Base-by-base conservation (phyloP, 2,797 vertebrate species). In the Orestias chungarensis region DNA sequence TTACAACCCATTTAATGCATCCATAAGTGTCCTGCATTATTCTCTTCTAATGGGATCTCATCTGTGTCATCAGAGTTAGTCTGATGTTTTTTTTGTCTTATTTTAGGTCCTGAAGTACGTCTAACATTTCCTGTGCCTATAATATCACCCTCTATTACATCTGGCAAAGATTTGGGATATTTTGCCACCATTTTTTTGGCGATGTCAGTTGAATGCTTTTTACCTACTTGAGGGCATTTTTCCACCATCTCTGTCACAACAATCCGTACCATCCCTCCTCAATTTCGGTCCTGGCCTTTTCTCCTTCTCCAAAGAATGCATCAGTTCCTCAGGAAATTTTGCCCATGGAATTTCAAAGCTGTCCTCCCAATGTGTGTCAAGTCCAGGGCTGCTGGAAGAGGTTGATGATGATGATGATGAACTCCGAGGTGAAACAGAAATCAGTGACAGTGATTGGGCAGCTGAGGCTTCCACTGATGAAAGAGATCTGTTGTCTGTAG, bases 1-100 rank as follows among this genome's bases (percentile, higher is more conserved):
- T 23, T 50, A 12, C n/a, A 50, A n/a, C 25, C 49, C 38, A 40
- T 40, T 40, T 25, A 50, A 50, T 25, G 49, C 23, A 50, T n/a
- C 9, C n/a, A n/a, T 50, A 25, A 11, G 23, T 47, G 20, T 47
- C 46, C 20, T 18, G 46, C 23, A 23, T 50, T 50, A 9, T 10
- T 25, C 23, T 25, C 49, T n/a, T 50, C 23, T 50, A 50, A 50
- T 25, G 23, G 49, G 49, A 50, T 50, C 20, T 50, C 47, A 25
- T 49, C 23, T 25, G 38, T 40, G 38, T 40, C 9, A 9, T 40
- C 38, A 4, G 47, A 50, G 10, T 87, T 61, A 64, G 64, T 44
- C 18, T 52, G 44, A 73, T 75, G 67, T 71, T 76, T 82, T 78
- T 61, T n/a, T 71, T 80, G 86, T 79, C 66, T 77, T 44, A 76